A percentile compares a stretch with the other conserved stretches of the same genome.
phyloP scores from a whole-genome alignment of 2,113 vertebrate species.

The Okapia johnstoni region DNA sequence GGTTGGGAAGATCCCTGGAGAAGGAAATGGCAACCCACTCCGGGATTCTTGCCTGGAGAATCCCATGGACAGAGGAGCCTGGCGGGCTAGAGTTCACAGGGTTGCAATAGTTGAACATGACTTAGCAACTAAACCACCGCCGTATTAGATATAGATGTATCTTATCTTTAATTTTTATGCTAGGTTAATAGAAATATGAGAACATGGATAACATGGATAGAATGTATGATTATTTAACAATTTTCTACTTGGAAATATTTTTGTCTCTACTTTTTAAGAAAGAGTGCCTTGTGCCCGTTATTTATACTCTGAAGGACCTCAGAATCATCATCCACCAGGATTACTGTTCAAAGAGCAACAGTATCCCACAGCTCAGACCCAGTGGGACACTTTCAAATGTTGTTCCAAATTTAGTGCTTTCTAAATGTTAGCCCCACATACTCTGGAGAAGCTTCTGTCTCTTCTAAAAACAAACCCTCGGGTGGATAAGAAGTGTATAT shows the following conservation, averaged over 20 bases:
- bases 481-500: neutral
- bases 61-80: neutral
- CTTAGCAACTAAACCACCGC: neutral
- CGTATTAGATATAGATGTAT: neutral
- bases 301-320: constrained; percentile 21
- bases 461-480: neutral
- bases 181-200: neutral
- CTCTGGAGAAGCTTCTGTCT: neutral
- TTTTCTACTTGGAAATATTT: neutral
- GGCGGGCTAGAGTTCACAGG: neutral
- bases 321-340: neutral
- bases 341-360: constrained; percentile 32
- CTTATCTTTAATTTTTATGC: neutral
- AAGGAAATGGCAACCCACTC: neutral
- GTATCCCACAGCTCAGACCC: constrained; percentile 11
- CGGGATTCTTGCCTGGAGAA: neutral
- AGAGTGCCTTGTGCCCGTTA: neutral
- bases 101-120: neutral
- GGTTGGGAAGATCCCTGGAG: neutral
- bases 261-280: neutral
- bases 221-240: neutral
- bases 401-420: constrained; percentile 50
- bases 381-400: constrained; percentile 22
- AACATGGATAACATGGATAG: neutral
- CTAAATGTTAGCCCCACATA: constrained; percentile 4